Evolutionary conservation across 2,888 invertebrate genomes (phyloP), one percentile per base, ranked within the genome.

Genomic region (Metalampra italica): DNA sequence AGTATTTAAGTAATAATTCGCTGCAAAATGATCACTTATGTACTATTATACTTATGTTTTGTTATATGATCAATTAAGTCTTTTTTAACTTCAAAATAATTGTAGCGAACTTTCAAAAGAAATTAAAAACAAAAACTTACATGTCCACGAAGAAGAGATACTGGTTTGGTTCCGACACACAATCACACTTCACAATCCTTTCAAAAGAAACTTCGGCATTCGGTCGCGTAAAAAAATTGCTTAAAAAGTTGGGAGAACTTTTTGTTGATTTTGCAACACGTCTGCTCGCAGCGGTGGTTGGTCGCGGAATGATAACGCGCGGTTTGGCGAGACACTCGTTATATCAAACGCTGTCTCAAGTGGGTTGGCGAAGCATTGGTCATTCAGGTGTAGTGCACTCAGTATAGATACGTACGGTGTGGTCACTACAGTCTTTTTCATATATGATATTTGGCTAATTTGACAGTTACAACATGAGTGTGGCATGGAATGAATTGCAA

Each of bases 261-360:
- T 36, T 36, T 36, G 7, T 14, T 8, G 13, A 4, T 41, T 11
- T 40, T 15, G 7, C 11, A n/a, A 11, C 41, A 41, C 43, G 43
- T 43, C n/a, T 14, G 30, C 15, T n/a, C 13, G 30, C 43, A 8
- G 32, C 14, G 5, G 22, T 13, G 30, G 43, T 9, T 14, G 32
- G 13, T 32, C 43, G 43, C 43, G 32, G 32, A 43, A 14, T 43
- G 43, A 43, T 43, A 43, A 43, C 13, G 11, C 9, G 32, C 30
- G 32, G 32, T 9, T 11, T 43, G 32, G 9, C 8, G 43, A 14
- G 43, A 30, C 32, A 12, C 32, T 32, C 30, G 32, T 32, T 29
- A 42, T 42, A 30, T 32, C 32, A 43, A n/a, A 42, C 12, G 9
- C 12, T n/a, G 41, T 42, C 29, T 42, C 34, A 34, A 34, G 34